Evolutionary conservation across 2,888 invertebrate species (phyloP).

Genomic region (Aethes cnicana): DNA sequence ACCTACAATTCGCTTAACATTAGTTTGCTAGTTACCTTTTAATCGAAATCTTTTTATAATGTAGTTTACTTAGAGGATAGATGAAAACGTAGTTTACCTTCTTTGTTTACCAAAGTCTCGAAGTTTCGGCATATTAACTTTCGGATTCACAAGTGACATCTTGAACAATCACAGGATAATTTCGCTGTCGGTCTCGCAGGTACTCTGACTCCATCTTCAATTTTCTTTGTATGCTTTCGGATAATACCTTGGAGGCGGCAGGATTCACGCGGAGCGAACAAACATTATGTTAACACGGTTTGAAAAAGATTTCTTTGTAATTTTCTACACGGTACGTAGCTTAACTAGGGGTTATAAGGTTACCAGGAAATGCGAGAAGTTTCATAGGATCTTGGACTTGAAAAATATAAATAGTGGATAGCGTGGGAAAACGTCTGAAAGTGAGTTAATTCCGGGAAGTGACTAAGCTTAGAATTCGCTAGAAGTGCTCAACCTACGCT

Average conservation of each 20-base stretch:
- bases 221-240: conserved; percentile 33
- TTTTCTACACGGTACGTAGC: conserved; percentile 10
- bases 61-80: no score
- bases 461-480: no score
- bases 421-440: no score
- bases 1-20: no score
- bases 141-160: conserved; percentile 7
- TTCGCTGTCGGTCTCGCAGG: conserved; percentile 29
- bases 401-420: no score
- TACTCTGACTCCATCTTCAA: conserved; percentile 33
- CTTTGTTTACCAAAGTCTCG: neutral
- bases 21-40: no score
- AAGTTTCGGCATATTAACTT: conserved; percentile 1
- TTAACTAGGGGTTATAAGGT: neutral
- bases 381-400: no score
- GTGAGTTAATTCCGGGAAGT: no score
- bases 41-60: neutral
- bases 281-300: conserved; percentile 28
- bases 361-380: no score
- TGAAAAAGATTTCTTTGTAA: conserved; percentile 17
- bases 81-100: neutral
- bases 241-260: conserved; percentile 27
- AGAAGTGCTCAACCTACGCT: no score
- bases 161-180: conserved; percentile 30
- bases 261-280: conserved; percentile 23